Evolutionary conservation across 1,140 invertebrate genomes (phyloP), one percentile per base, ranked within the genome.

Genomic region (Eurosta solidaginis): DNA sequence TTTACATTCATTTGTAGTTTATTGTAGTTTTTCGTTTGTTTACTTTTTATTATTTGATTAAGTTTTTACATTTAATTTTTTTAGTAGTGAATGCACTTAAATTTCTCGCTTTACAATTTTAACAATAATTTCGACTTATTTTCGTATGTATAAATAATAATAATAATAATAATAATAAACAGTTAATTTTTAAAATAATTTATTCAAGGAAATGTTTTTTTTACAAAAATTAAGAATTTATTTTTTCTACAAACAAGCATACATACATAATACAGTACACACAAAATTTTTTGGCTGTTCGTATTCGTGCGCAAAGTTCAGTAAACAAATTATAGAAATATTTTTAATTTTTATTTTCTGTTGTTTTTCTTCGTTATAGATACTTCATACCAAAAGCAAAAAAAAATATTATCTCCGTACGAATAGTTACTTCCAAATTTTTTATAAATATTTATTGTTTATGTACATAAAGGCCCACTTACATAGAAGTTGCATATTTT

Each of bases 281-380:
- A 68, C 59, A 68, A 68, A 40, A 40, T 29, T 36, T 68, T 68
- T 20, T 68, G 22, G 40, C 54, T 63, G 40, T n/a, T 59, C 9
- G 5, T 7, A 5, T 27, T 63, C n/a, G 29, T 63, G 22, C 17
- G 14, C 4, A 52, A 33, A 40, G 59, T 68, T 40, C 40, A 40
- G 59, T 68, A 68, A 29, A n/a, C n/a, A n/a, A n/a, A n/a, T n/a
- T n/a, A n/a, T n/a, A n/a, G n/a, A n/a, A 68, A 68, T 68, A 68
- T 68, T 68, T 68, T 68, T 36, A 68, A 68, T 68, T 40, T 68
- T 68, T 50, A 50, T n/a, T n/a, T n/a, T n/a, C n/a, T n/a, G n/a
- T n/a, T n/a, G n/a, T n/a, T n/a, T n/a, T n/a, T n/a, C n/a, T n/a
- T n/a, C n/a, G n/a, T n/a, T n/a, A n/a, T n/a, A n/a, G n/a, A n/a